These are phyloP conservation scores for Siniperca undulata DNA, from an alignment of 2,797 vertebrate genomes.

Conservation along the genomic window DNA sequence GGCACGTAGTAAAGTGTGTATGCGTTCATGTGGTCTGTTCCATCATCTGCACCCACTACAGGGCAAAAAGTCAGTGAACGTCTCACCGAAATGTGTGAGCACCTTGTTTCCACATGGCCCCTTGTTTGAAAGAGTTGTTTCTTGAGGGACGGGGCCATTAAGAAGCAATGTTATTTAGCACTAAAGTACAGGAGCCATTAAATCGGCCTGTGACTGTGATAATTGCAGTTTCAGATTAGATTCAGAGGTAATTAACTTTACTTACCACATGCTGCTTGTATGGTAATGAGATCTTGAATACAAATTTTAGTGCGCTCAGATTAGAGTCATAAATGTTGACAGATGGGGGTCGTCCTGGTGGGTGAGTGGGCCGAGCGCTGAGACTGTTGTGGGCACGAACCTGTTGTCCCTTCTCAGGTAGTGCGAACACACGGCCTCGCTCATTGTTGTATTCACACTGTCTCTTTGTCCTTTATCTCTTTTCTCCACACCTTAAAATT, in stretches of 20 bases:
- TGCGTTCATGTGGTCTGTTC: constrained; percentile 32
- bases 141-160: constrained; percentile 31
- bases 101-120: constrained; percentile 46
- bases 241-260: constrained; percentile 18
- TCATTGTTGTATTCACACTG: not conserved
- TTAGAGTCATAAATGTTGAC: constrained; percentile 30
- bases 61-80: constrained; percentile 29
- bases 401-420: not conserved
- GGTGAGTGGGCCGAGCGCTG: not conserved
- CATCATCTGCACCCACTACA: constrained; percentile 18
- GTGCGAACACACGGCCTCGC: not conserved
- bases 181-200: constrained; percentile 39
- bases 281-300: constrained; percentile 15
- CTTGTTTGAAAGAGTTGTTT: constrained; percentile 1
- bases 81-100: constrained; percentile 31
- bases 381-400: not conserved
- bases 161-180: constrained; percentile 15
- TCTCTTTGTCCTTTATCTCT: not conserved
- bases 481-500: not conserved
- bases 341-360: constrained; percentile 24
- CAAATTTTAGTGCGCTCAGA: constrained; percentile 17
- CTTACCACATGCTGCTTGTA: constrained; percentile 8
- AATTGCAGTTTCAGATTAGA: constrained; percentile 41
- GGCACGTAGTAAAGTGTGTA: constrained; percentile 48
- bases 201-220: constrained; percentile 35